phyloP scores from a whole-genome alignment of 92 coral and sea anemone genomes.

The Bergia sp. region DNA sequence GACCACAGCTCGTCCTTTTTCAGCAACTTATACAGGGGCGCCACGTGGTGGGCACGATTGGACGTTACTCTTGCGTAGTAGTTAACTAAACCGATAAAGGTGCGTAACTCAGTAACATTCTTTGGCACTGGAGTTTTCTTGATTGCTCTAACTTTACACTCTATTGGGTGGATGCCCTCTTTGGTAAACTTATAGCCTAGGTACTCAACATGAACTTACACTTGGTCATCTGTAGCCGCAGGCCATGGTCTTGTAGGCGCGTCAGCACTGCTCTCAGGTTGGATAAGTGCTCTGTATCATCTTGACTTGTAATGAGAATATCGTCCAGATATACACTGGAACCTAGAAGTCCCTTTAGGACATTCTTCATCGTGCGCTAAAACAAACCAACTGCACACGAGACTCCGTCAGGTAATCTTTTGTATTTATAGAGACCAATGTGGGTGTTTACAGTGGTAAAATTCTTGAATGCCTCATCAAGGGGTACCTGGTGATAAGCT shows the following conservation, averaged over 20 bases:
- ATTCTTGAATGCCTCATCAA: neutral
- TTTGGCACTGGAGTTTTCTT: slow-evolving; percentile 43
- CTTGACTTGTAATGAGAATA: slow-evolving; percentile 38
- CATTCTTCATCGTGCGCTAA: slow-evolving; percentile 41
- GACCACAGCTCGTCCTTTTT: slow-evolving; percentile 42
- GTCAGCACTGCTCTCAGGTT: slow-evolving; percentile 47
- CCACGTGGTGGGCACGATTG: slow-evolving; percentile 43
- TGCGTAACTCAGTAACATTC: slow-evolving; percentile 34
- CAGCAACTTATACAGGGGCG: slow-evolving; percentile 44
- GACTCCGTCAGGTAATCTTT: neutral
- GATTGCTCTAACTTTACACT: slow-evolving; percentile 49
- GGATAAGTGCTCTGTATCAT: slow-evolving; percentile 43
- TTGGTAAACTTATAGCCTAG: slow-evolving; percentile 10
- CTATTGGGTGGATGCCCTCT: slow-evolving; percentile 38
- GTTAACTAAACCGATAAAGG: slow-evolving; percentile 43
- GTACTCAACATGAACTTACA: slow-evolving; percentile 47
- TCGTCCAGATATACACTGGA: slow-evolving; percentile 45
- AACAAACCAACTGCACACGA: slow-evolving; percentile 31
- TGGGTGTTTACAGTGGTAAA: no score
- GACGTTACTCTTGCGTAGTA: slow-evolving; percentile 26
- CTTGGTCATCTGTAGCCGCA: slow-evolving; percentile 40
- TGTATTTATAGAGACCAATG: neutral
- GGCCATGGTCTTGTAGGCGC: slow-evolving; percentile 40
- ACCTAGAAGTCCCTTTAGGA: slow-evolving; percentile 33
- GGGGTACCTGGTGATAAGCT: slow-evolving; percentile 50